Base-by-base conservation (phyloP, 2,113 vertebrate genomes). In the Pagrus major region DNA sequence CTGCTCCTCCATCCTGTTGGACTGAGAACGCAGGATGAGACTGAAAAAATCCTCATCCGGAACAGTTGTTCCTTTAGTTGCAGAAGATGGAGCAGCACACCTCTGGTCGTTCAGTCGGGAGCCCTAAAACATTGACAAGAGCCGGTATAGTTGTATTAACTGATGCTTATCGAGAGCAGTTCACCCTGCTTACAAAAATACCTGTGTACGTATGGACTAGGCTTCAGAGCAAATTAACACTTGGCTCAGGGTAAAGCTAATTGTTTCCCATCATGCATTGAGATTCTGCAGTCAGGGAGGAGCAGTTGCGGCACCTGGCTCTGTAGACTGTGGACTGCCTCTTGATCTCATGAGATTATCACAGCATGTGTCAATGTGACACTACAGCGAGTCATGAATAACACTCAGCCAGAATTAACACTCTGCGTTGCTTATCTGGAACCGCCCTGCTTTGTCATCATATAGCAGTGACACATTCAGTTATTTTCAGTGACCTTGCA, bases 11-110 rank as follows among this genome's bases (percentile, higher is more conserved):
- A 99, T 98, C 80, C 97, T 94, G 82, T 97, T 98, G 0, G 94
- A 96, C 92, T 99, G 98, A 0, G 97, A 97, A 51, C 96, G 96
- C 80, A 98, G 74, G 89, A 99, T 97, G 76, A 99, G 96, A 91
- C 96, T 97, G 86, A 98, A 97, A 58, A 99, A 99, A 83, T 99
- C 98, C 84, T 99, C 97, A 71, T 97, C 97, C 15, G 98, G 98
- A 71, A 99, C 96, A 0, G 98, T 99, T 1, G 94, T 90, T 14
- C 97, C 97, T 86, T 96, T 96, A 0, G 92, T 86, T 31, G 92
- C 44, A 54, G 95, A 87, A 20, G 95, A 74, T 1, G 97, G 97
- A 52, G 96, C 96, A n/a, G 96, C 94, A 73, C 96, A 98, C 80
- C 98, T 94, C 83, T 99, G 98, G 85, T 99, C 98, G 33, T 99